A percentile compares a stretch with the other conserved stretches of the same genome.
phyloP scores from a whole-genome alignment of 2,797 vertebrate genomes.

The Coilia nasus region DNA sequence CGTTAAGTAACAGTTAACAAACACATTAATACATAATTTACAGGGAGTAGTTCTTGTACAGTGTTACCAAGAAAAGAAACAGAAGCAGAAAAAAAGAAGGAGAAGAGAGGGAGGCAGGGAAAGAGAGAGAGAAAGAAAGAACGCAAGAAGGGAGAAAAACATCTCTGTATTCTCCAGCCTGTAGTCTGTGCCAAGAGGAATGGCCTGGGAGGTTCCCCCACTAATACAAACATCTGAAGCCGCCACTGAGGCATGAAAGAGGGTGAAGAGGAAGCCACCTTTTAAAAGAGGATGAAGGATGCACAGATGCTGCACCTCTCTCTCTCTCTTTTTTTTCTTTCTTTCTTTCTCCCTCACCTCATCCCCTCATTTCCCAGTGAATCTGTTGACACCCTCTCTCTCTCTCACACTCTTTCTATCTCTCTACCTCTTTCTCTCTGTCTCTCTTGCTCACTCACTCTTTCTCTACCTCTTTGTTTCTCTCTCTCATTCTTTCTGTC shows the following conservation, averaged over 20 bases:
- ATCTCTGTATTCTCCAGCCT: not conserved
- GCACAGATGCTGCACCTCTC: not conserved
- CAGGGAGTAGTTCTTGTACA: no score
- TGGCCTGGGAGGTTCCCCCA: not conserved
- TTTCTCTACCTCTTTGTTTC: not conserved
- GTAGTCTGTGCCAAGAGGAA: not conserved
- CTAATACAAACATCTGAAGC: not conserved
- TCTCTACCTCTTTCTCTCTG: not conserved
- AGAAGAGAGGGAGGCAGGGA: not conserved
- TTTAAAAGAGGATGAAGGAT: constrained; percentile 13
- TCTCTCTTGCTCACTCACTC: not conserved
- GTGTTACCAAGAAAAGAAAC: no score
- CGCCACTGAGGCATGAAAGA: not conserved
- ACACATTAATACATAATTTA: no score
- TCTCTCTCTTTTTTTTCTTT: not conserved
- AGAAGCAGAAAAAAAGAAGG: no score
- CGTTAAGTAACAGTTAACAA: no score
- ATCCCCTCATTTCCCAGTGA: not conserved
- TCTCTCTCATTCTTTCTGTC: not conserved
- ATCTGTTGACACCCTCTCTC: not conserved
- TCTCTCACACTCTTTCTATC: not conserved
- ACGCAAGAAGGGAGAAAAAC: not conserved
- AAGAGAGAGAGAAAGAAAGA: not conserved
- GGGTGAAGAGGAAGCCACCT: not conserved
- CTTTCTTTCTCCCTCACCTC: not conserved